These are phyloP conservation scores for Fistularia tabacaria DNA, from an alignment of 2,797 vertebrate species.

Conservation along the genomic window DNA sequence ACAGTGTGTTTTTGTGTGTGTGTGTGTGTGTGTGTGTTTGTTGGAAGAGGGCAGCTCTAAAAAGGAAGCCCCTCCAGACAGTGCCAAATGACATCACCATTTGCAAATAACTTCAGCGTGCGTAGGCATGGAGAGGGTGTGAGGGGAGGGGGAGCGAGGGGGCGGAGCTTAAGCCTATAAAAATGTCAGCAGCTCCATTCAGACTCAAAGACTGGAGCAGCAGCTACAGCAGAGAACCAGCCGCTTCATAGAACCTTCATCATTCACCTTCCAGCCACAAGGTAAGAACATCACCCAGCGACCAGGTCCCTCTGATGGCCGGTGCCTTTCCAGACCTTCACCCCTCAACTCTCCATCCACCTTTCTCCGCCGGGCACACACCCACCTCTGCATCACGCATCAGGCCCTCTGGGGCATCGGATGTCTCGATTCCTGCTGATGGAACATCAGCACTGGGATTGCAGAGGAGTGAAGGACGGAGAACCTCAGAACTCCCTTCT, in stretches of 20 bases:
- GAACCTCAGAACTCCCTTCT: too few relatives aligned
- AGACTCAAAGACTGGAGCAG: background rate
- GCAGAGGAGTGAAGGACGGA: too few relatives aligned
- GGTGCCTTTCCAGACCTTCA: too few relatives aligned
- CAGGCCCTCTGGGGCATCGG: too few relatives aligned
- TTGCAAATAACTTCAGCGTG: conserved; percentile 34
- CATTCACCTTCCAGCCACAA: background rate
- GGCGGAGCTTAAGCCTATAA: conserved; percentile 48
- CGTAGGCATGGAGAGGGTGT: background rate
- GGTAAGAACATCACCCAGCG: background rate
- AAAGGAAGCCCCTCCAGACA: conserved; percentile 61
- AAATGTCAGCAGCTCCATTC: conserved; percentile 17
- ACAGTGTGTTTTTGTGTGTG: conserved; percentile 1
- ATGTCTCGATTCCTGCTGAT: too few relatives aligned
- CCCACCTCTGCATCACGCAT: too few relatives aligned
- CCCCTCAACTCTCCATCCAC: too few relatives aligned
- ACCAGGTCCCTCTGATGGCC: too few relatives aligned
- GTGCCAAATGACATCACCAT: conserved; percentile 59
- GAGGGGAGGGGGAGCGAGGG: background rate
- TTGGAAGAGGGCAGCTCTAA: conserved; percentile 42
- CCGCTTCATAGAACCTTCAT: background rate
- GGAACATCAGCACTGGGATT: too few relatives aligned
- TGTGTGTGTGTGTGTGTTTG: conserved; percentile 5
- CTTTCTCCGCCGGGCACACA: too few relatives aligned
- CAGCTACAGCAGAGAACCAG: background rate